Evolutionary conservation across 2,888 invertebrate species (phyloP).

Genomic region (Hirtodrosophila confusa): DNA sequence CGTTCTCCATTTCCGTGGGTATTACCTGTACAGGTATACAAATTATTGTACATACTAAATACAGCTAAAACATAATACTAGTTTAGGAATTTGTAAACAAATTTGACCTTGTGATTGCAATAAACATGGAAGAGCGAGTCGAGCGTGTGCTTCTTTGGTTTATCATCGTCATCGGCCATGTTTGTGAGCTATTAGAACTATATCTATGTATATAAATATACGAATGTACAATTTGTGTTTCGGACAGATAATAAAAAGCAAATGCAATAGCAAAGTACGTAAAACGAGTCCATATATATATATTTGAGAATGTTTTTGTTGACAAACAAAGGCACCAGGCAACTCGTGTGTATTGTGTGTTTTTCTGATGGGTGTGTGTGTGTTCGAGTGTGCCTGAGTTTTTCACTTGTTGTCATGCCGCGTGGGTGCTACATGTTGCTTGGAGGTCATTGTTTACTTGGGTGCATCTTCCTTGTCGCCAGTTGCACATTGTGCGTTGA

Average conservation of each 20-base stretch:
- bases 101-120: constrained; percentile 58
- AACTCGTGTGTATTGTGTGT: constrained; percentile 16
- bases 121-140: constrained; percentile 71
- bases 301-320: constrained; percentile 49
- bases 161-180: constrained; percentile 77
- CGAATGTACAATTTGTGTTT: background rate
- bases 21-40: constrained; percentile 27
- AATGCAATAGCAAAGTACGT: background rate
- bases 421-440: constrained; percentile 3
- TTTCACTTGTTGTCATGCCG: background rate
- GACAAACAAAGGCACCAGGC: constrained; percentile 58
- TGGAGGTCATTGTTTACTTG: background rate
- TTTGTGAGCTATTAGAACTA: background rate
- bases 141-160: constrained; percentile 66
- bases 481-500: constrained; percentile 23
- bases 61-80: background rate
- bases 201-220: constrained; percentile 9
- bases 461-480: background rate
- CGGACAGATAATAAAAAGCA: constrained; percentile 40
- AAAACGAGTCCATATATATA: background rate
- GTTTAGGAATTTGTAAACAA: constrained; percentile 4
- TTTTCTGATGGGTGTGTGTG: background rate
- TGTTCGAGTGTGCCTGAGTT: background rate
- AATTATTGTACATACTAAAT: background rate
- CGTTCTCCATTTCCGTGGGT: constrained; percentile 63